Base-by-base conservation (phyloP, 2,113 vertebrate genomes). In the Orycteropus afer region DNA sequence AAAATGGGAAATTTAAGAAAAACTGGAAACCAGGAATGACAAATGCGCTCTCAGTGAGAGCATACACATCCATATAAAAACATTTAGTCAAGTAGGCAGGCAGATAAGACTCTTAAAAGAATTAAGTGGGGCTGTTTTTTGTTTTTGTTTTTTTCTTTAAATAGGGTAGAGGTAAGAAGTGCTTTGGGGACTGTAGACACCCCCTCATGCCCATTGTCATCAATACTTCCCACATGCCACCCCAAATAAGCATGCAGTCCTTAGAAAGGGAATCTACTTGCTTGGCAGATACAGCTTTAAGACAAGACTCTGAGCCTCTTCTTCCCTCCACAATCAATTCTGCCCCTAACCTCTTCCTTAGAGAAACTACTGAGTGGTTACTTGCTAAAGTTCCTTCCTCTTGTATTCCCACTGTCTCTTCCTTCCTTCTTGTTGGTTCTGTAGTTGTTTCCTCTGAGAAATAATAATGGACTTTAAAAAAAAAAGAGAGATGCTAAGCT, bases 1-100 rank as follows among this genome's bases (percentile, higher is more conserved):
- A 81, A 95, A 87, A 76, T 37, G 42, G 57, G 27, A 89, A 89
- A 90, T 88, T 55, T 93, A 61, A 37, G 42, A 37, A 37, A 40
- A 94, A 76, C 11, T 71, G 25, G 78, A 87, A 95, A 79, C 29
- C 7, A 34, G 49, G 34, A 71, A 55, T 78, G 59, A 18, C 10
- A 59, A 73, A 49, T 77, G 53, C n/a, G 40, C 37, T 90, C 42
- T 7, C 65, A 71, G 23, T 51, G 42, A 69, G 71, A 59, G 65
- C 37, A 55, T 5, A 20, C 9, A 18, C 7, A 37, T 45, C 34
- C 11, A 51, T 15, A 76, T 10, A 53, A 47, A n/a, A 55, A 69
- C 42, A 40, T 49, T 84, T 80, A 67, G 32, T 34, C 59, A 13
- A 32, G 37, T 29, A 47, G 37, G 32, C 37, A 81, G 51, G 57